Percentiles rank a stretch among this genome's conserved stretches.
Conservation (phyloP, 1,140 invertebrate genomes). For the Oreohelix idahoensis region DNA sequence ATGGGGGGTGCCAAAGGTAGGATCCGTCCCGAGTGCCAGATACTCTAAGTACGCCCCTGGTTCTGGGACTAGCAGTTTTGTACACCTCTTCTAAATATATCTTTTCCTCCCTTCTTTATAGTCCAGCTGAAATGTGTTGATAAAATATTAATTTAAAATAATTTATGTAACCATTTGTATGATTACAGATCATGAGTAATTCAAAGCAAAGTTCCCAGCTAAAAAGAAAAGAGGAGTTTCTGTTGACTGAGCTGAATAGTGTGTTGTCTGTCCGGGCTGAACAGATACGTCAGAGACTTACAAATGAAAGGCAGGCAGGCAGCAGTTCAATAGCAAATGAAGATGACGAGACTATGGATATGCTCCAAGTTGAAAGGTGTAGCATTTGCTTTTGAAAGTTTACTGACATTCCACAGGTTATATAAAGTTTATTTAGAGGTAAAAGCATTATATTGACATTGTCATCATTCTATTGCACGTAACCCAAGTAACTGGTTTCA, state of each 20-base stretch:
- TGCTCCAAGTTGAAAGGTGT: not conserved
- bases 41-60: too few species aligned
- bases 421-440: too few species aligned
- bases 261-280: constrained; percentile 27
- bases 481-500: too few species aligned
- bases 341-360: not conserved
- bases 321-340: not conserved
- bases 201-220: not conserved
- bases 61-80: too few species aligned
- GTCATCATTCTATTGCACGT: too few species aligned
- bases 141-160: not conserved
- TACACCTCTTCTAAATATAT: too few species aligned
- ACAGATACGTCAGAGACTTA: constrained; percentile 14
- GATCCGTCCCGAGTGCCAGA: too few species aligned
- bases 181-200: constrained; percentile 16
- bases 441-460: too few species aligned
- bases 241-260: not conserved
- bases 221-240: not conserved
- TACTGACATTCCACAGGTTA: too few species aligned
- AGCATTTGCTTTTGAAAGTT: not conserved
- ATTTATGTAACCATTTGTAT: not conserved
- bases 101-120: too few species aligned
- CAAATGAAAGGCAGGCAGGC: not conserved
- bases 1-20: too few species aligned
- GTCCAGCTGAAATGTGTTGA: too few species aligned